Base-by-base conservation (phyloP, 2,888 invertebrate species). In the Heliconius cydno region DNA sequence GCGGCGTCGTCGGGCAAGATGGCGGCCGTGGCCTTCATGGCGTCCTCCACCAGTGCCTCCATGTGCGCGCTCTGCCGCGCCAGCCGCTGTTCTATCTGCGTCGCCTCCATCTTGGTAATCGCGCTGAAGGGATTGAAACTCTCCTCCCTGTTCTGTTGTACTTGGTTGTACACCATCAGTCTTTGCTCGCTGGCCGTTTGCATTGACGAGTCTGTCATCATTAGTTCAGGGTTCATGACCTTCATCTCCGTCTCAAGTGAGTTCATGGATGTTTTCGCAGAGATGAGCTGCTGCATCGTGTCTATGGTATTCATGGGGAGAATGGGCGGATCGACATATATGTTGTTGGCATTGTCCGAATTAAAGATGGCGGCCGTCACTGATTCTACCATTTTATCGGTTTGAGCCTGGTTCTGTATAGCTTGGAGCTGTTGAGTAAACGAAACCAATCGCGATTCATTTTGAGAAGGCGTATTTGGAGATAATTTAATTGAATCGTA, bases 401-500 rank as follows among this genome's bases (percentile, higher is more conserved):
- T 95, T 84, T 95, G 94, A 77, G 91, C 94, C 84, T 95, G 95
- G 85, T 90, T 94, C 86, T 95, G 95, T 60, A 95, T 92, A 80
- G 93, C 94, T 81, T 94, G 94, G 80, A 95, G 89, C 80, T 94
- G 92, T 83, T 95, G 94, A 57, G 94, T 92, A 89, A 95, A 95
- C 9, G 92, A 88, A 1, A 87, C 91, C 30, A 94, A 90, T 85
- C 91, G 96, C 1, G 92, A 85, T 82, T 90, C 90, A 86, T 87
- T 88, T 80, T 82, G 92, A 85, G 86, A 87, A 86, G 86, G 91
- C 81, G 87, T 92, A 85, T 89, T 89, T 87, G 90, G 95, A 84
- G 96, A 96, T 30, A 96, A 96, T 78, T 96, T 95, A 70, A 95
- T 95, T 30, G 92, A 91, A 74, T 93, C 96, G 86, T 91, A 94